Base-by-base conservation (phyloP, 2,888 invertebrate genomes). In the Drosophila austrosaltans region DNA sequence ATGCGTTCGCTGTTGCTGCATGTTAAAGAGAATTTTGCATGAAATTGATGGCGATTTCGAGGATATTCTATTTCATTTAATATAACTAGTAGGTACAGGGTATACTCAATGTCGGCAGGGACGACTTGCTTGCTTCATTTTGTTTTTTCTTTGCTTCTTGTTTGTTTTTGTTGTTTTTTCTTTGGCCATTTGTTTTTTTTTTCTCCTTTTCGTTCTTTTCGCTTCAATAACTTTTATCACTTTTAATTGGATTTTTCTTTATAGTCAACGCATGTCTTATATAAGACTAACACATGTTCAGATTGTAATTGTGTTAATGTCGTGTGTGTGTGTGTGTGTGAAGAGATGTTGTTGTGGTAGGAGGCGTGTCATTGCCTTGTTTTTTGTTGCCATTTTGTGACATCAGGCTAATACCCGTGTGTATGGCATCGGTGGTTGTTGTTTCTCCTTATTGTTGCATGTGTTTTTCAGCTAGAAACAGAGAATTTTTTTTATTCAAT, bases 191-290 rank as follows among this genome's bases (percentile, higher is more conserved):
- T 87, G 82, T 77, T 79, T 81, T 73, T 66, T 53, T 32, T 59
- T 42, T 40, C 69, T 73, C 64, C 48, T 30, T 59, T 42, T 40
- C 69, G 57, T 69, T 67, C 62, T 58, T 63, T 62, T 48, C 66
- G 85, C 85, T 79, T 79, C 82, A 87, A 86, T 85, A 86, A 86
- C 87, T 89, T 86, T 89, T 87, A 87, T 85, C 89, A 79, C 82
- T 86, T 89, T 87, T 89, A 86, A 86, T 86, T 86, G 87, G 87
- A 87, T 86, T 89, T 89, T 81, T 83, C 84, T 84, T 88, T 83
- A 83, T 88, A 87, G 82, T 85, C 88, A 79, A 85, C 77, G 82
- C 89, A 82, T 87, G 88, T 84, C 87, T 84, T 87, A 71, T 64
- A 59, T 64, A 59, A 60, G 81, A 63, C 84, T 72, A 85, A 77